A percentile compares a stretch with the other conserved stretches of the same genome.
Evolutionary conservation across 2,888 invertebrate genomes (phyloP).

Genomic region (Mesoligia furuncula): DNA sequence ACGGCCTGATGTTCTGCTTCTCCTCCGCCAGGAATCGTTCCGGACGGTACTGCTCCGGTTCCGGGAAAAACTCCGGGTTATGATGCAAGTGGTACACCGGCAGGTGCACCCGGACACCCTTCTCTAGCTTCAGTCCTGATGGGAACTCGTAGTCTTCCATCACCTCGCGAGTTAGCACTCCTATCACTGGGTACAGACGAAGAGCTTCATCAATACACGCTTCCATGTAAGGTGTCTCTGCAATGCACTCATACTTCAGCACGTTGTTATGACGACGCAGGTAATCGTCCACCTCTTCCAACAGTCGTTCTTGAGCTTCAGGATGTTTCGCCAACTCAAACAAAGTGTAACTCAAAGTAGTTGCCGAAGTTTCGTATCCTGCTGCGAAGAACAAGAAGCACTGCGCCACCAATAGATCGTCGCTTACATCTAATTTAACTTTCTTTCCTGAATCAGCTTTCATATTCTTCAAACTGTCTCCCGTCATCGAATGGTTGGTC

Average conservation of each 20-base stretch:
- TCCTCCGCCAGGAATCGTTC: conserved; percentile 78
- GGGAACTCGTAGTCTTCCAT: conserved; percentile 78
- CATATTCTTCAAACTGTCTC: conserved; percentile 74
- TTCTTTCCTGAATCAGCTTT: conserved; percentile 67
- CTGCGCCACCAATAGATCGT: conserved; percentile 88
- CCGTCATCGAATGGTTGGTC: conserved; percentile 69
- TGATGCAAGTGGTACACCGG: conserved; percentile 79
- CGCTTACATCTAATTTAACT: conserved; percentile 74
- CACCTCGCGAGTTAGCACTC: conserved; percentile 77
- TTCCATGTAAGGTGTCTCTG: conserved; percentile 72
- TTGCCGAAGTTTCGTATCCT: conserved; percentile 79
- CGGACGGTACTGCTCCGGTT: conserved; percentile 78
- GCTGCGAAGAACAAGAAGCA: conserved; percentile 87
- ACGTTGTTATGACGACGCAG: conserved; percentile 68
- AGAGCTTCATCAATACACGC: conserved; percentile 78
- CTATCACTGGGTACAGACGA: conserved; percentile 79
- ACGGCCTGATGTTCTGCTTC: conserved; percentile 75
- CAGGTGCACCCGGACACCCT: conserved; percentile 78
- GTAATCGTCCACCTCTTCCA: conserved; percentile 74
- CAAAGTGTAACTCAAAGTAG: conserved; percentile 70
- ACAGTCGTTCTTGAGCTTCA: conserved; percentile 67
- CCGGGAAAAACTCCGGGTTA: conserved; percentile 76
- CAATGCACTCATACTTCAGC: conserved; percentile 71
- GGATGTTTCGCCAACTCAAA: conserved; percentile 76
- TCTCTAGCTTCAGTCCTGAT: conserved; percentile 74